Evolutionary conservation across 1,140 invertebrate species (phyloP).

Genomic region (Anagrus nilaparvatae): DNA sequence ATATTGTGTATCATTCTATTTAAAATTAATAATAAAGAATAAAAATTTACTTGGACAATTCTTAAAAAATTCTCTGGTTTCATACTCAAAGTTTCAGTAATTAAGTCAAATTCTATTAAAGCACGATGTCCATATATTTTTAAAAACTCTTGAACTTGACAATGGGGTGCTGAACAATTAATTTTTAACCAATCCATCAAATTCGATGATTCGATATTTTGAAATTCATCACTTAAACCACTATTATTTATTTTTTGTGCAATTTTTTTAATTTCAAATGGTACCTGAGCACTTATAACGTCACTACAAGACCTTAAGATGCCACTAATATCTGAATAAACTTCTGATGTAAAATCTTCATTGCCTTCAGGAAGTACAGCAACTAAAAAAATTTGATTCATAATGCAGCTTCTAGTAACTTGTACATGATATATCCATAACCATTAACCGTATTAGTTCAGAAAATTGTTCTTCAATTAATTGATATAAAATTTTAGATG

Average conservation of each 20-base stretch:
- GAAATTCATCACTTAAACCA: conserved; percentile 44
- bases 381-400: conserved; percentile 48
- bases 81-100: conserved; percentile 54
- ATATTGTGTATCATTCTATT: too few relatives aligned
- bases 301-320: conserved; percentile 54
- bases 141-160: conserved; percentile 51
- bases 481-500: too few relatives aligned
- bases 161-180: conserved; percentile 42
- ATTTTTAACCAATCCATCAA: conserved; percentile 50
- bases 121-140: conserved; percentile 63
- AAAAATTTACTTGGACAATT: conserved; percentile 49
- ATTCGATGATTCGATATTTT: conserved; percentile 38
- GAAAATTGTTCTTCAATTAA: too few relatives aligned
- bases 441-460: too few relatives aligned
- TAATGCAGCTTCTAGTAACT: conserved; percentile 37
- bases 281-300: conserved; percentile 58
- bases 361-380: conserved; percentile 40
- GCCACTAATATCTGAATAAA: conserved; percentile 51
- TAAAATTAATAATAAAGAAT: too few relatives aligned
- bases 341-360: conserved; percentile 45
- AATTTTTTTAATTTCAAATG: conserved; percentile 44
- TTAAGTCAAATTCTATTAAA: conserved; percentile 64
- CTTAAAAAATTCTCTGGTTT: conserved; percentile 51
- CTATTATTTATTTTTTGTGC: conserved; percentile 41
- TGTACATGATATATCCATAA: conserved; percentile 35